phyloP scores from a whole-genome alignment of 2,888 invertebrate genomes.

The Neuroscelio doddi region DNA sequence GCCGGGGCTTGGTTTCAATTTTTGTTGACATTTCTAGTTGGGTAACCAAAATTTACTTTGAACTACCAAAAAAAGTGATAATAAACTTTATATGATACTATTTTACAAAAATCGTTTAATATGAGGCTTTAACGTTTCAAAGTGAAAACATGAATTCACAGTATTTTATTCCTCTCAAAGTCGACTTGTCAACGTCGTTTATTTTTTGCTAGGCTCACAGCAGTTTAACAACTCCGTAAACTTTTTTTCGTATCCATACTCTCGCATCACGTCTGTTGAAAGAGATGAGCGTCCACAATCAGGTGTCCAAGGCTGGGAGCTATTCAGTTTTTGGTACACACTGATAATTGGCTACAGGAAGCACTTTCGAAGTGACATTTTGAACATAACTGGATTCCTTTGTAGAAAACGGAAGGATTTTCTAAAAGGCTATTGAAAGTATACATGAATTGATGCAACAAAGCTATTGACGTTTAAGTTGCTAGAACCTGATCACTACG shows the following conservation, averaged over 20 bases:
- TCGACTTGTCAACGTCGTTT: conserved; percentile 5
- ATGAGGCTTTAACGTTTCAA: too few species aligned
- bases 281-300: conserved; percentile 3
- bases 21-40: too few species aligned
- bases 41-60: too few species aligned
- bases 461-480: too few species aligned
- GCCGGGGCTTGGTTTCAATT: too few species aligned
- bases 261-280: background rate
- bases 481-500: too few species aligned
- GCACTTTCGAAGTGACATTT: conserved; percentile 10
- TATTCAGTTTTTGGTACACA: conserved; percentile 7
- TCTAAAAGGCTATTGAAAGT: too few species aligned
- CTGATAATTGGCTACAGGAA: conserved; percentile 13
- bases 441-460: too few species aligned
- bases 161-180: conserved; percentile 7
- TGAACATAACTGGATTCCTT: conserved; percentile 7
- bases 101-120: too few species aligned
- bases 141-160: too few species aligned
- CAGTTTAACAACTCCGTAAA: conserved; percentile 9
- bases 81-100: too few species aligned
- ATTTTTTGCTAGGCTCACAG: conserved; percentile 13
- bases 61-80: too few species aligned
- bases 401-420: background rate
- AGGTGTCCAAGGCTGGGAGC: background rate
- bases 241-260: background rate